Base-by-base conservation (phyloP, 2,113 vertebrate genomes). In the Herpetotheres cachinnans region DNA sequence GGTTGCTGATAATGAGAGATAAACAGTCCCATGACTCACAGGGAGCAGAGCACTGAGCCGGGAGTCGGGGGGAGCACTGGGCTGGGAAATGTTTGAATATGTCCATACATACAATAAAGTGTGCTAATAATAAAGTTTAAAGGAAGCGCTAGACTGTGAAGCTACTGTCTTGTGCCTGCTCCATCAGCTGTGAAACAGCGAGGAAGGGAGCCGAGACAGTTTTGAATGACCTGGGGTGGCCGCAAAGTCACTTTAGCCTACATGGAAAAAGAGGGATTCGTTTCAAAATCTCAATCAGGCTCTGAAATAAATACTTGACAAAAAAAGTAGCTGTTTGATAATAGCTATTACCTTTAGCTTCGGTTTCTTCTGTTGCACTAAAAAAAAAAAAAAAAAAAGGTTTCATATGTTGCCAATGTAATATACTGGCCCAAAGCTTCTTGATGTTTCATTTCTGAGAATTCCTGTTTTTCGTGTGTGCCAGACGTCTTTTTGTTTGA, bases 391-490 rank as follows among this genome's bases (percentile, higher is more conserved):
- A 21, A 7, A 65, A 81, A 86, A 82, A 65, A 47, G 56, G 47
- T 82, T 94, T 93, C 47, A 36, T 88, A 66, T 47, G 46, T 95
- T 94, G 93, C 47, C 81, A 73, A 78, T 97, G 95, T 95, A 93
- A 86, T 85, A 93, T 89, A 86, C 63, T 38, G 70, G 66, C 55
- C 69, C 59, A 85, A 34, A 92, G 94, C 62, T 95, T 91, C 70
- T 80, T 54, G 83, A 30, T 47, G 72, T 86, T 93, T 63, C 21
- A 58, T 84, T 96, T 93, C 56, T 47, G 56, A 96, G 71, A 74
- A 90, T 69, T 87, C 80, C 81, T 95, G 82, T 17, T 89, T 97
- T 97, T 86, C 89, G 92, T 93, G 80, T 97, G 95, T 96, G 95
- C 94, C 93, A 94, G 81, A 70, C 2, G 65, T 96, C 82, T 91